Conservation (phyloP, 2,113 vertebrate genomes). For the Microcebus murinus region DNA sequence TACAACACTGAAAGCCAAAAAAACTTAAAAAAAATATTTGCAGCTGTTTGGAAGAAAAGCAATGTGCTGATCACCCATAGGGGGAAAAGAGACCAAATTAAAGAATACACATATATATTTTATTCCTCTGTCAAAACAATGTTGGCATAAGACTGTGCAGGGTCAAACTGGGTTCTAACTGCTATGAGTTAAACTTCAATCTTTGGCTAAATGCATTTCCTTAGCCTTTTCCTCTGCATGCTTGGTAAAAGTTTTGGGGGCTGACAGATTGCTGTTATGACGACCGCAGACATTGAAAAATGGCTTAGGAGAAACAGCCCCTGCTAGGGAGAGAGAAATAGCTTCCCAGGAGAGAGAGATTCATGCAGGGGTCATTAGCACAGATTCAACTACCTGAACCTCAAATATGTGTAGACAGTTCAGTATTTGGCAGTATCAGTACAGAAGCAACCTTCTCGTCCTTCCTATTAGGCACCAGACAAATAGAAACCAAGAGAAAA, state of each 20-base stretch:
- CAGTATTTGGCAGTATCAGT: constrained; percentile 17
- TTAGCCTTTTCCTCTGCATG: constrained; percentile 44
- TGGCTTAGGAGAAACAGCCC: constrained; percentile 39
- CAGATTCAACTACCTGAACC: constrained; percentile 43
- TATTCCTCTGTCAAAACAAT: not conserved
- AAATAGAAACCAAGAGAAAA: not conserved
- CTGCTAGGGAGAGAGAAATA: constrained; percentile 21
- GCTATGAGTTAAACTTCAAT: constrained; percentile 6
- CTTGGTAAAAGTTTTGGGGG: constrained; percentile 28
- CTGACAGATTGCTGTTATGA: constrained; percentile 69
- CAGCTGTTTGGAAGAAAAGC: constrained; percentile 17
- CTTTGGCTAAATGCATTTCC: constrained; percentile 52
- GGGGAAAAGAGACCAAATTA: not conserved
- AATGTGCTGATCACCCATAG: not conserved
- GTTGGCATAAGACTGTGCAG: not conserved
- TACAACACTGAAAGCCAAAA: not conserved
- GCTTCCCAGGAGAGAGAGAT: constrained; percentile 33
- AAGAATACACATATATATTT: not conserved
- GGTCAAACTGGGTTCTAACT: constrained; percentile 20
- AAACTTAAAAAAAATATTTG: constrained; percentile 23
- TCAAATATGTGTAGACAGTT: constrained; percentile 29
- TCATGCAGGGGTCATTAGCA: constrained; percentile 52
- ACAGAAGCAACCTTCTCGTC: not conserved
- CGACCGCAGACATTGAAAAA: constrained; percentile 56
- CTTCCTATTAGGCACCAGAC: not conserved